These are phyloP conservation scores for Pollenia angustigena DNA, from an alignment of 2,888 invertebrate species.

Conservation along the genomic window DNA sequence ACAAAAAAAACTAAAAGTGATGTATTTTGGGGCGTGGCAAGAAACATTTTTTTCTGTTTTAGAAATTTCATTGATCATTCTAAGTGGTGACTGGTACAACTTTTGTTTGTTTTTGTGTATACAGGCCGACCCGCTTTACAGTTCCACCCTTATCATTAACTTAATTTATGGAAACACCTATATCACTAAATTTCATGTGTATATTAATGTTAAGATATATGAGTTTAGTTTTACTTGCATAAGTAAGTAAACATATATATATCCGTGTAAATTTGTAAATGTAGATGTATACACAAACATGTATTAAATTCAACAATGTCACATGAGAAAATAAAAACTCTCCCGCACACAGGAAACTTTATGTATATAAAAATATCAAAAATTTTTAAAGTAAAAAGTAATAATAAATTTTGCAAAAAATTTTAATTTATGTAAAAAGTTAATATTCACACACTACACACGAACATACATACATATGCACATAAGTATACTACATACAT, in stretches of 20 bases:
- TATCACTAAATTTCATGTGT: too few relatives aligned
- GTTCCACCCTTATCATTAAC: too few relatives aligned
- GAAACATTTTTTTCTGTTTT: too few relatives aligned
- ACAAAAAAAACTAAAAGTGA: too few relatives aligned
- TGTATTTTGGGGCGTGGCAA: too few relatives aligned
- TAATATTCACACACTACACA: slow-evolving; percentile 43
- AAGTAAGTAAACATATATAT: neutral
- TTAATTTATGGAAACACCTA: too few relatives aligned
- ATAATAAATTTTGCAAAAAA: slow-evolving; percentile 59
- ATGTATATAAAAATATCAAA: slow-evolving; percentile 50
- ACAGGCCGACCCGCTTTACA: too few relatives aligned
- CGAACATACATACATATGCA: neutral
- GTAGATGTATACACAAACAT: neutral
- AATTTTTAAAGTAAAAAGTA: slow-evolving; percentile 35
- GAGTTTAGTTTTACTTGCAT: neutral
- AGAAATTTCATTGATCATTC: too few relatives aligned
- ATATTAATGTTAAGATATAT: too few relatives aligned
- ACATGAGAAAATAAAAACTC: slow-evolving; percentile 44
- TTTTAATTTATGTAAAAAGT: slow-evolving; percentile 72
- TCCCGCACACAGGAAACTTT: slow-evolving; percentile 60
- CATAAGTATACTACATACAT: neutral
- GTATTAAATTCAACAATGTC: slow-evolving; percentile 48
- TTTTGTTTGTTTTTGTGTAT: too few relatives aligned
- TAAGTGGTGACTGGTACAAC: too few relatives aligned
- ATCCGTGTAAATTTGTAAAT: neutral